These are phyloP conservation scores for Tigriopus japonicus DNA, from an alignment of 1,140 invertebrate genomes.

Conservation along the genomic window DNA sequence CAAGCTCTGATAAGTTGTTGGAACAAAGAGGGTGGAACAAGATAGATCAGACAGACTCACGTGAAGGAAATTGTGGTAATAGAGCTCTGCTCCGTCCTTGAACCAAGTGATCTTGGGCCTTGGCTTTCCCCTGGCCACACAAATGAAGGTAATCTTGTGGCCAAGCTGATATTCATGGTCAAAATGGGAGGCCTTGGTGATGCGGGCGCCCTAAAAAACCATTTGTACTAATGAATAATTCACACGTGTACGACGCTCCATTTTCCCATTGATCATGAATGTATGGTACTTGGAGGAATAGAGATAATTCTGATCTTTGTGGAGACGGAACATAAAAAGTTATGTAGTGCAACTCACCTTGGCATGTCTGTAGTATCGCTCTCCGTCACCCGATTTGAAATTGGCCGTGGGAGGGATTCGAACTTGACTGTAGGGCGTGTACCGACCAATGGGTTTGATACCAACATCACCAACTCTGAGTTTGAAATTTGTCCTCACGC, in stretches of 20 bases:
- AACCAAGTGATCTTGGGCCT: slow-evolving; percentile 76
- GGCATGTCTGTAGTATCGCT: neutral
- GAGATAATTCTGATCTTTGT: too few species aligned
- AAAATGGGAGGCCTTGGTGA: slow-evolving; percentile 70
- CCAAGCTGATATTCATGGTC: slow-evolving; percentile 79
- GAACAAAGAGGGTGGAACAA: too few species aligned
- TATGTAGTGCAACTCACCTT: neutral
- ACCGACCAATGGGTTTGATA: neutral
- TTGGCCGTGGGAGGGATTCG: neutral
- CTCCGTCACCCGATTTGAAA: neutral
- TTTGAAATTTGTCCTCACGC: neutral
- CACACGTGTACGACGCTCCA: too few species aligned
- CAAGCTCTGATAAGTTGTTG: too few species aligned
- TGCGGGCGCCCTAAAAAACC: slow-evolving; percentile 56
- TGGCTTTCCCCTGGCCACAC: slow-evolving; percentile 61
- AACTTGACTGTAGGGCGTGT: neutral
- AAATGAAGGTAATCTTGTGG: slow-evolving; percentile 77
- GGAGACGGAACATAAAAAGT: too few species aligned
- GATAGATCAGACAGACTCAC: slow-evolving; percentile 31
- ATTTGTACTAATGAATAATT: too few species aligned
- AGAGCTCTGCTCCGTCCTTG: slow-evolving; percentile 74
- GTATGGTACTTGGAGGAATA: too few species aligned
- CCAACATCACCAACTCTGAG: neutral
- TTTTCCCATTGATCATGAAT: too few species aligned
- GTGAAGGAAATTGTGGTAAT: slow-evolving; percentile 64